A percentile compares a stretch with the other conserved stretches of the same genome.
These are phyloP conservation scores for Eremobia ochroleuca DNA, from an alignment of 2,888 invertebrate species.

Conservation along the genomic window DNA sequence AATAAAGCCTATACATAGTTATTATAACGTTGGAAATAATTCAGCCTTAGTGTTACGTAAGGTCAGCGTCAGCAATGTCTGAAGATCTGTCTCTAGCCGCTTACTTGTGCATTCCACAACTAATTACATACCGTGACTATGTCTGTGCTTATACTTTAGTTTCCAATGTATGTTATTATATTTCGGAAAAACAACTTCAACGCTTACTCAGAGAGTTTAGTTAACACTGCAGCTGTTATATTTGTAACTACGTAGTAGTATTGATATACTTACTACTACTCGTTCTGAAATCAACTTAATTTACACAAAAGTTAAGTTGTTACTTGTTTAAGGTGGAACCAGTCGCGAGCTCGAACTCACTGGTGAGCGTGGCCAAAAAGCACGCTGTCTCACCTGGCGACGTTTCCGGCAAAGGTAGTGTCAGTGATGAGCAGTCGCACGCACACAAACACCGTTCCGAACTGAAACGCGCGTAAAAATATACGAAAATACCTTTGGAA, in stretches of 20 bases:
- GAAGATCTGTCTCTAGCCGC: constrained; percentile 22
- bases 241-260: neutral
- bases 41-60: constrained; percentile 64
- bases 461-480: too few relatives aligned
- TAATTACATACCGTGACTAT: constrained; percentile 37
- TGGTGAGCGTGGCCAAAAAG: too few relatives aligned
- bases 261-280: neutral
- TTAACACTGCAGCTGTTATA: neutral
- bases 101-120: constrained; percentile 44
- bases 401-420: too few relatives aligned
- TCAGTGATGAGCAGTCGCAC: too few relatives aligned
- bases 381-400: too few relatives aligned
- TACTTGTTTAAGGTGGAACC: too few relatives aligned
- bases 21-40: constrained; percentile 41
- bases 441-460: too few relatives aligned
- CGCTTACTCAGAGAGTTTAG: neutral
- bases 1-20: constrained; percentile 42
- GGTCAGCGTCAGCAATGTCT: constrained; percentile 24
- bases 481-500: too few relatives aligned
- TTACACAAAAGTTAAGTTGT: constrained; percentile 5
- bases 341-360: too few relatives aligned
- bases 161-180: neutral
- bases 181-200: constrained; percentile 7
- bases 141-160: constrained; percentile 18
- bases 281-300: neutral